Evolutionary conservation across 2,113 vertebrate species (phyloP).

Genomic region (Vireo altiloquus): DNA sequence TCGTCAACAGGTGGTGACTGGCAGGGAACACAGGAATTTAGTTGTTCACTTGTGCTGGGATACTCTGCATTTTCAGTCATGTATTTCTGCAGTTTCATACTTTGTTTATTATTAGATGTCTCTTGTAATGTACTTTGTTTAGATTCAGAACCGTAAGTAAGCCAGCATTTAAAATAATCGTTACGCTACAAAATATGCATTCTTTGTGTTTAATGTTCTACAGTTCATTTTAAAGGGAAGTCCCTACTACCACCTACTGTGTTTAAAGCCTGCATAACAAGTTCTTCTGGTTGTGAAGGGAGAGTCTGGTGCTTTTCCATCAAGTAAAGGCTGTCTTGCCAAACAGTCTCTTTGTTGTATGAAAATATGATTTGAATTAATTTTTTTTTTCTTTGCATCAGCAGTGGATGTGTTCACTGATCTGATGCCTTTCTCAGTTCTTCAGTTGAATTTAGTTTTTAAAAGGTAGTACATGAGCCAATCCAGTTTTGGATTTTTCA

Average conservation of each 20-base stretch:
- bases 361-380: neutral
- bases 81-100: neutral
- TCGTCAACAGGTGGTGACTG: neutral
- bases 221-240: constrained; percentile 27
- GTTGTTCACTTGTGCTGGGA: neutral
- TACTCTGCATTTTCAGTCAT: neutral
- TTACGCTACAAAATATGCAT: neutral
- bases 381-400: neutral
- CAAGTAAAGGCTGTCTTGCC: neutral
- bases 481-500: neutral
- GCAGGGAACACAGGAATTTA: neutral
- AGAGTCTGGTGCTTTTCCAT: constrained; percentile 5
- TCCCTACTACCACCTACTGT: constrained; percentile 39
- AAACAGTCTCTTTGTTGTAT: neutral
- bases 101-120: neutral
- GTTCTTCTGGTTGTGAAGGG: constrained; percentile 47
- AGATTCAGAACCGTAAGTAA: neutral
- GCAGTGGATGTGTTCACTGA: neutral
- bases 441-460: neutral
- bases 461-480: neutral
- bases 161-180: neutral
- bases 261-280: constrained; percentile 45
- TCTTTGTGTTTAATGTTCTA: neutral
- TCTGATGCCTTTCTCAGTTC: neutral
- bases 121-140: neutral